These are phyloP conservation scores for Aromia moschata DNA, from an alignment of 2,888 invertebrate species.

Conservation along the genomic window DNA sequence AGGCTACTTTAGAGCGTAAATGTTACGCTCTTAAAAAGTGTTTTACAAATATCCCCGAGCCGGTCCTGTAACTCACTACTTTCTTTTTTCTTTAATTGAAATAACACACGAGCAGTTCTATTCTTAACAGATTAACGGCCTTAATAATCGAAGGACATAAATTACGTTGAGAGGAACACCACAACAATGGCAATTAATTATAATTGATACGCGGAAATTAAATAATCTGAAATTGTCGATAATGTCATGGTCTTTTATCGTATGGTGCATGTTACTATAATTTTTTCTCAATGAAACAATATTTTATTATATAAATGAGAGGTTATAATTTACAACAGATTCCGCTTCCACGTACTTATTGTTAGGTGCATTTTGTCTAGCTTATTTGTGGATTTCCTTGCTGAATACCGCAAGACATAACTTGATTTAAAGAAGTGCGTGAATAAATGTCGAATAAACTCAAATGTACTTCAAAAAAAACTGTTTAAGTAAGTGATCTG, in stretches of 20 bases:
- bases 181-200: constrained; percentile 11
- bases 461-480: too few relatives aligned
- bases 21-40: too few relatives aligned
- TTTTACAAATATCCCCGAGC: too few relatives aligned
- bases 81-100: constrained; percentile 15
- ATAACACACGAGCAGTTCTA: neutral
- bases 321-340: neutral
- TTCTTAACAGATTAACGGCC: constrained; percentile 5
- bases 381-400: neutral
- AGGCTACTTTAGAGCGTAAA: too few relatives aligned
- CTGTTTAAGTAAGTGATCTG: too few relatives aligned
- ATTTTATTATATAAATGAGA: neutral
- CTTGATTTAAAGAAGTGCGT: too few relatives aligned
- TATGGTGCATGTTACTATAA: constrained; percentile 14
- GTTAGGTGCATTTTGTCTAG: neutral
- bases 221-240: constrained; percentile 17
- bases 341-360: neutral
- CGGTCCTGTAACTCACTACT: constrained; percentile 1
- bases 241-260: constrained; percentile 22
- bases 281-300: neutral
- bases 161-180: constrained; percentile 2
- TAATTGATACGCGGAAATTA: constrained; percentile 20
- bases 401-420: neutral
- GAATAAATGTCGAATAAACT: too few relatives aligned
- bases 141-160: neutral